Percentiles rank a stretch among this genome's conserved stretches.
Evolutionary conservation across 2,888 invertebrate species (phyloP).

Genomic region (Smittia sp.): DNA sequence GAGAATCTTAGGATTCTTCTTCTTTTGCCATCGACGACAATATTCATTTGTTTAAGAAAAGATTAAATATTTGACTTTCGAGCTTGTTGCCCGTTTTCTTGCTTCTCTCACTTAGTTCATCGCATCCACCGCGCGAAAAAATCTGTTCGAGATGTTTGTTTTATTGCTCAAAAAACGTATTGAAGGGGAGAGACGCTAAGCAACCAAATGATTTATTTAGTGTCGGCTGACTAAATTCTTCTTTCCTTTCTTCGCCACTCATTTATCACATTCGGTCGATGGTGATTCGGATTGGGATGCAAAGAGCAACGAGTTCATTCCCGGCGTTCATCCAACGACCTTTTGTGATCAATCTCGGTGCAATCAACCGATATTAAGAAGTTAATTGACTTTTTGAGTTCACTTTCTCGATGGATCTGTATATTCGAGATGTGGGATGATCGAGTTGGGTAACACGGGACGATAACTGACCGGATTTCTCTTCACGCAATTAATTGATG

Average conservation of each 20-base stretch:
- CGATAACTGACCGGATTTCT: not conserved
- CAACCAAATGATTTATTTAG: conserved; percentile 33
- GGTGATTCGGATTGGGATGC: not conserved
- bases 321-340: not conserved
- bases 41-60: conserved; percentile 29
- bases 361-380: conserved; percentile 19
- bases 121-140: conserved; percentile 13
- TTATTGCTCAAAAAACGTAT: not conserved
- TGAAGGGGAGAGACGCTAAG: not conserved
- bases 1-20: not conserved
- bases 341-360: conserved; percentile 24
- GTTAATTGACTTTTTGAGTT: conserved; percentile 32
- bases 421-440: not conserved
- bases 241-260: not conserved
- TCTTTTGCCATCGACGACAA: not conserved
- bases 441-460: not conserved
- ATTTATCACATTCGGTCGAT: not conserved
- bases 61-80: conserved; percentile 38
- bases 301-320: conserved; percentile 8
- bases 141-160: not conserved
- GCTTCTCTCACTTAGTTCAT: not conserved
- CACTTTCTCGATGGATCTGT: not conserved
- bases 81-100: not conserved
- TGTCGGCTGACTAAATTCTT: conserved; percentile 26
- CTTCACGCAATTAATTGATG: not conserved